Evolutionary conservation across 2,797 vertebrate species (phyloP), one percentile per base, ranked within the genome.

Genomic region (Lemur catta): DNA sequence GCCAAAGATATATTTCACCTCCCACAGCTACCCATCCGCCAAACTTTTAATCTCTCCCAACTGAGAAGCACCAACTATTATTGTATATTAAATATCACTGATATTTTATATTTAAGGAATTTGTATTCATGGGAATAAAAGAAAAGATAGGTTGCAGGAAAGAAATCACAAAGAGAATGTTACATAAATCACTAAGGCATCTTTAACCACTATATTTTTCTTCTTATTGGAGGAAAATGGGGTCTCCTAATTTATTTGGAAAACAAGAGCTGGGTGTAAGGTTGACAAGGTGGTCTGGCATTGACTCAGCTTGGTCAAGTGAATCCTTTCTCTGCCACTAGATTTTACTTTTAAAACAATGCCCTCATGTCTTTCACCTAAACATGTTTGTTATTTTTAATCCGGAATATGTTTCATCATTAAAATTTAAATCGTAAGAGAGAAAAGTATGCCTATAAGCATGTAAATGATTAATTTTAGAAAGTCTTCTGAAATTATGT

Each of bases 271-370:
- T 9, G 52, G 7, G 20, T 0, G 0, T 22, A 8, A 55, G 20
- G 52, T 22, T 3, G 20, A 22, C 52, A 22, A 3, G 52, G 20
- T 55, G 3, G 52, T 55, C 20, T 55, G 52, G 20, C 20, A 22
- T 22, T 22, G 52, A 22, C 52, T 55, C 52, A 22, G 2, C 20
- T 55, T 8, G 52, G 52, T 3, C 7, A 55, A 55, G 52, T 55
- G 22, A 22, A 55, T 55, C 20, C 20, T 55, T 8, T 55, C 20
- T 55, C 52, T 55, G 52, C 7, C 38, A 63, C 13, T 46, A 1
- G 30, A 65, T 38, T 91, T 90, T 85, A 74, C 48, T 15, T 95
- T 63, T 69, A 78, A 96, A 91, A 79, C 87, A 84, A 72, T 20
- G 2, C 76, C 57, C 0, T 79, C 10, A 7, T 79, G 8, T 78